Conservation (phyloP, 1,140 invertebrate species). For the Diorhabda sublineata region DNA sequence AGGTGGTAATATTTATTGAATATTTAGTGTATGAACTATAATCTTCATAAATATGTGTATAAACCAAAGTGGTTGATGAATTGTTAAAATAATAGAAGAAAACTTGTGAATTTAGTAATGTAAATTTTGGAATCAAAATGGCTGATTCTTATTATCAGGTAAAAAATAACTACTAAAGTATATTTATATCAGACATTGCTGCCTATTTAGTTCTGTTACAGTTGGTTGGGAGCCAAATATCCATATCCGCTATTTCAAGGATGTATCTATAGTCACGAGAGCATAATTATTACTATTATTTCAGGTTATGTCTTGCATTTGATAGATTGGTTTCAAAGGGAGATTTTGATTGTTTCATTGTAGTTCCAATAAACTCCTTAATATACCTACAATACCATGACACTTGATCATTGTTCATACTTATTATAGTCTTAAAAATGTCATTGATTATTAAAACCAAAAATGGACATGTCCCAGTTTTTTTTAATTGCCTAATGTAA, state of each 20-base stretch:
- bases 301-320: neutral
- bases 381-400: no score
- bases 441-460: conserved; percentile 10
- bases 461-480: conserved; percentile 14
- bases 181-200: neutral
- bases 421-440: neutral
- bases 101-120: conserved; percentile 18
- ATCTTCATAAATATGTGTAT: conserved; percentile 1
- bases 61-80: conserved; percentile 4
- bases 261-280: neutral
- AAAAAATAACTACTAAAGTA: conserved; percentile 2
- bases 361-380: no score
- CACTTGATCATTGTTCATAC: no score
- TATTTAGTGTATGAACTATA: neutral
- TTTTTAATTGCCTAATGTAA: conserved; percentile 2
- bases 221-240: neutral
- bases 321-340: neutral
- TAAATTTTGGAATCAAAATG: conserved; percentile 18
- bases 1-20: neutral
- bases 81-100: conserved; percentile 14
- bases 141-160: conserved; percentile 19
- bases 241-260: neutral
- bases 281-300: neutral
- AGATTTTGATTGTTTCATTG: neutral
- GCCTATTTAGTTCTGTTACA: neutral